phyloP scores from a whole-genome alignment of 2,888 invertebrate species.

The Heliconius erato region DNA sequence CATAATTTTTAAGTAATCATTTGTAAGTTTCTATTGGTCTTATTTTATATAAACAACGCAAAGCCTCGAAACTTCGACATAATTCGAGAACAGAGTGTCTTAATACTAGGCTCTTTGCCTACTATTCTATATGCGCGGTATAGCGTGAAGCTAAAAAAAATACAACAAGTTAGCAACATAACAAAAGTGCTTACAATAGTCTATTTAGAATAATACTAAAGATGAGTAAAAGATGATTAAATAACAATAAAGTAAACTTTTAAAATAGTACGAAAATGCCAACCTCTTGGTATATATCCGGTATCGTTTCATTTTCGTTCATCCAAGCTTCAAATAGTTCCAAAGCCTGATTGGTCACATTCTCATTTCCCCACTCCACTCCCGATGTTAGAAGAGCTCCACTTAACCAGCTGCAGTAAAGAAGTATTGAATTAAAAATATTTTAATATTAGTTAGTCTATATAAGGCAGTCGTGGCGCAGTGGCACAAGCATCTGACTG shows the following conservation, averaged over 20 bases:
- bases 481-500: not conserved
- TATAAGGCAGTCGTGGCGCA: not conserved
- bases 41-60: not conserved
- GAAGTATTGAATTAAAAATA: not conserved
- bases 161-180: too few relatives aligned
- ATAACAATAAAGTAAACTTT: not conserved
- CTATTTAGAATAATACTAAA: too few relatives aligned
- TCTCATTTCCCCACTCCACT: slow-evolving; percentile 89
- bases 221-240: too few relatives aligned
- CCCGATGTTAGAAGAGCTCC: slow-evolving; percentile 90
- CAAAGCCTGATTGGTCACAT: slow-evolving; percentile 89
- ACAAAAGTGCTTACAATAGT: too few relatives aligned
- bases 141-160: too few relatives aligned
- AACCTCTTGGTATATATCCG: slow-evolving; percentile 90
- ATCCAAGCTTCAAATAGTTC: slow-evolving; percentile 90
- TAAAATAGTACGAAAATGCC: not conserved
- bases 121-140: too few relatives aligned
- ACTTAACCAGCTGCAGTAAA: slow-evolving; percentile 88
- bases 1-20: too few relatives aligned
- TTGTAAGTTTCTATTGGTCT: too few relatives aligned
- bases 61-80: not conserved
- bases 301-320: slow-evolving; percentile 87
- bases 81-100: not conserved
- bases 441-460: too few relatives aligned
- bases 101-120: not conserved